Evolutionary conservation across 2,888 invertebrate genomes (phyloP), one percentile per base, ranked within the genome.

Genomic region (Sericinus montela): DNA sequence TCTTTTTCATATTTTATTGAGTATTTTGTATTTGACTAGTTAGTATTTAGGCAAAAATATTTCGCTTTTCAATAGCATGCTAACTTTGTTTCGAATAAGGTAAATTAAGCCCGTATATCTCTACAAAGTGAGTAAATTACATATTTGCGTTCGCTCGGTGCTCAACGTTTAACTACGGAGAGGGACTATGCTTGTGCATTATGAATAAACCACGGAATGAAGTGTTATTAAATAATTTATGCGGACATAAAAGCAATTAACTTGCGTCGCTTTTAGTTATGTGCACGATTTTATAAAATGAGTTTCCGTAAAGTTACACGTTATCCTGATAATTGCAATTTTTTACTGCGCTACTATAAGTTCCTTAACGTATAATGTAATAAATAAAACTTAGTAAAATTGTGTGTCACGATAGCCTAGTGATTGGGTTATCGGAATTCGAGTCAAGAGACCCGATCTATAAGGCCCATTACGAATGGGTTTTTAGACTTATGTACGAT

Each of bases 161-260:
- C 25, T 5, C 30, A 39, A 28, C 39, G 36, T 29, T 44, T 44
- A 1, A 44, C 28, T 8, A 11, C 23, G 43, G 28, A 25, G 4
- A 38, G 11, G 8, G 23, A 16, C 16, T 9, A 14, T 14, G 43
- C 28, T 38, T 38, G 7, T 38, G 38, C 13, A 16, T 45, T 29
- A 37, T 25, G n/a, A 43, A 35, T 37, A 45, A 45, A 19, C 13
- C 19, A 16, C 37, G 9, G 4, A 13, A 41, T 46, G 35, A 36
- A 30, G 8, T 19, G 10, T 47, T 47, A 41, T 47, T 41, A 23
- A 47, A 47, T 41, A 41, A 41, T 14, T 11, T 14, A 10, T 28
- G 3, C 36, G 7, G 14, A 41, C 36, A 11, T 48, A 42, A 48
- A 48, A 48, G 32, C 37, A 42, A 42, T 48, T 48, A 42, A 41